Percentiles rank a stretch among this genome's conserved stretches.
These are phyloP conservation scores for Leptopterna dolabrata DNA, from an alignment of 2,888 invertebrate genomes.

Conservation along the genomic window DNA sequence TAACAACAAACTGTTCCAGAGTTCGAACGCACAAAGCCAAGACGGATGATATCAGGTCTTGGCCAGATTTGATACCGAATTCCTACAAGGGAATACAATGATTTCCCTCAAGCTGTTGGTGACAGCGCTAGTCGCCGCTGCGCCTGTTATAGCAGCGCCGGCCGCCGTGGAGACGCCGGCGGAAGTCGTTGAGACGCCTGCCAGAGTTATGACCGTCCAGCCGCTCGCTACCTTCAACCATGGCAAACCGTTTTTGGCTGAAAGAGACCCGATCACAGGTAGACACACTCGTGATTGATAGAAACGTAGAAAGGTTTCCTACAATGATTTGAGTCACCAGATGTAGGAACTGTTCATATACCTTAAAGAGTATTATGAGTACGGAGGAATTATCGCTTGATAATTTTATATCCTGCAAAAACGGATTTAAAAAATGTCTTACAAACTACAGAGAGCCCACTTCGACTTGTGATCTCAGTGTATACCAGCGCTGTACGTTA, in stretches of 20 bases:
- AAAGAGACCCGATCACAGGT: constrained; percentile 75
- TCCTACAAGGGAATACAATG: constrained; percentile 7
- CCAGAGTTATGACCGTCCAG: constrained; percentile 60
- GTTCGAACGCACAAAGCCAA: background rate
- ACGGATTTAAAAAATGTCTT: too few species aligned
- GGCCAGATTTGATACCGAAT: background rate
- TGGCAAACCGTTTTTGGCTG: constrained; percentile 77
- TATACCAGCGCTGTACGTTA: too few species aligned
- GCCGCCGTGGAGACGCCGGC: constrained; percentile 43
- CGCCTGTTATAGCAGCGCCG: background rate
- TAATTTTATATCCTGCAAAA: too few species aligned
- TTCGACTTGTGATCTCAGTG: too few species aligned
- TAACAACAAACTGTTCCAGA: background rate
- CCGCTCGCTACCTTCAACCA: constrained; percentile 71
- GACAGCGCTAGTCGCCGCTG: background rate
- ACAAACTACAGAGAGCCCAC: too few species aligned
- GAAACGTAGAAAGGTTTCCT: too few species aligned
- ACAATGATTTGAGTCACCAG: too few species aligned
- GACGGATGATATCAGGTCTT: background rate
- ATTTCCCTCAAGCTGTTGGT: background rate
- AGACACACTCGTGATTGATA: background rate
- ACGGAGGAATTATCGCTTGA: too few species aligned
- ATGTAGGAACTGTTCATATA: too few species aligned
- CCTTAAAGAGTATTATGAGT: too few species aligned
- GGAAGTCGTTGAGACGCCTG: constrained; percentile 55